A percentile compares a stretch with the other conserved stretches of the same genome.
Conservation (phyloP, 2,113 vertebrate species). For the Anser brachyrhynchus region DNA sequence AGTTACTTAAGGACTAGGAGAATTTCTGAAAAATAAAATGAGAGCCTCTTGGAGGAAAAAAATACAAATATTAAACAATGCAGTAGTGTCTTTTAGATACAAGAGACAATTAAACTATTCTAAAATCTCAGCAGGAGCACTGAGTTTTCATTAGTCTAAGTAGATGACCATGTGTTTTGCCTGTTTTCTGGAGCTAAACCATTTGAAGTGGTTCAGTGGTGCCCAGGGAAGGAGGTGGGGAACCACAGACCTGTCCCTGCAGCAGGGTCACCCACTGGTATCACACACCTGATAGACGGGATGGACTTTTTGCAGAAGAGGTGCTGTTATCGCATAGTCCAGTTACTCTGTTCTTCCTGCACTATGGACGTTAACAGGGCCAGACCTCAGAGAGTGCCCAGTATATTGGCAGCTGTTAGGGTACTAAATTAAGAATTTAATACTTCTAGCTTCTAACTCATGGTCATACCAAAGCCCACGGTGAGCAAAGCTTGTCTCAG, state of each 20-base stretch:
- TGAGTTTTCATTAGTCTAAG: background rate
- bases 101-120: background rate
- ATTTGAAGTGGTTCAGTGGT: background rate
- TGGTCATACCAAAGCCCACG: background rate
- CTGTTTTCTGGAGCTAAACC: background rate
- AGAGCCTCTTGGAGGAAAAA: background rate
- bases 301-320: background rate
- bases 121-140: background rate
- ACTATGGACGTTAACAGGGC: rapidly evolving
- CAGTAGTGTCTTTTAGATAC: background rate
- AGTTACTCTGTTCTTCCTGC: background rate
- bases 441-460: background rate
- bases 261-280: background rate
- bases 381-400: rapidly evolving
- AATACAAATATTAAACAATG: background rate
- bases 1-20: constrained; percentile 49
- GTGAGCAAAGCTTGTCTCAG: background rate
- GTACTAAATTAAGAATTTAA: background rate
- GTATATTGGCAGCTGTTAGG: background rate
- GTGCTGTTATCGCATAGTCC: background rate
- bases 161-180: background rate
- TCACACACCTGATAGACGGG: background rate
- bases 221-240: background rate
- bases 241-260: background rate
- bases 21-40: background rate